Percentiles rank a stretch among this genome's conserved stretches.
Evolutionary conservation across 2,797 vertebrate species (phyloP).

Genomic region (Triplophysa bombifrons): DNA sequence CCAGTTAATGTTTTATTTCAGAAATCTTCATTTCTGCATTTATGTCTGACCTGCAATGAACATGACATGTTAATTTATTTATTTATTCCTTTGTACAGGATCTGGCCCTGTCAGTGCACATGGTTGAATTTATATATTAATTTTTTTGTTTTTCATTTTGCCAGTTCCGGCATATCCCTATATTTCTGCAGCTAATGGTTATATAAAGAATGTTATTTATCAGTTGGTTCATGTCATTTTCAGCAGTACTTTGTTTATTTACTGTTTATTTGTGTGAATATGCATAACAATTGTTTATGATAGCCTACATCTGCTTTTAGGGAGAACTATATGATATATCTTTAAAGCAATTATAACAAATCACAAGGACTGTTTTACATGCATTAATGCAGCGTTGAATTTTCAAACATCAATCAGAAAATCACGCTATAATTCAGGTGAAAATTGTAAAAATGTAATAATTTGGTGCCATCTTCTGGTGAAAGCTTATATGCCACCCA

Average conservation of each 20-base stretch:
- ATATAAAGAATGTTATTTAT: not conserved
- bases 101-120: too few relatives aligned
- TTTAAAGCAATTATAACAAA: not conserved
- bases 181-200: not conserved
- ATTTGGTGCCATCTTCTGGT: conserved; percentile 8
- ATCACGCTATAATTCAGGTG: not conserved
- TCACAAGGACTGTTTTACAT: not conserved
- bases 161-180: too few relatives aligned
- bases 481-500: not conserved
- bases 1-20: too few relatives aligned
- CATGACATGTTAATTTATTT: too few relatives aligned
- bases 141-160: too few relatives aligned
- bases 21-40: too few relatives aligned
- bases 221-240: not conserved
- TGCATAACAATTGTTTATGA: not conserved
- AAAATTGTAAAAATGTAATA: not conserved
- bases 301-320: not conserved
- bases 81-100: too few relatives aligned
- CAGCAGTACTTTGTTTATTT: not conserved
- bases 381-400: not conserved
- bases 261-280: too few relatives aligned
- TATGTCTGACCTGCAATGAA: too few relatives aligned
- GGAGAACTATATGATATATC: not conserved
- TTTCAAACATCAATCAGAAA: not conserved
- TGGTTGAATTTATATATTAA: too few relatives aligned